Evolutionary conservation across 2,797 vertebrate genomes (phyloP).

Genomic region (Buphagus erythrorhynchus): DNA sequence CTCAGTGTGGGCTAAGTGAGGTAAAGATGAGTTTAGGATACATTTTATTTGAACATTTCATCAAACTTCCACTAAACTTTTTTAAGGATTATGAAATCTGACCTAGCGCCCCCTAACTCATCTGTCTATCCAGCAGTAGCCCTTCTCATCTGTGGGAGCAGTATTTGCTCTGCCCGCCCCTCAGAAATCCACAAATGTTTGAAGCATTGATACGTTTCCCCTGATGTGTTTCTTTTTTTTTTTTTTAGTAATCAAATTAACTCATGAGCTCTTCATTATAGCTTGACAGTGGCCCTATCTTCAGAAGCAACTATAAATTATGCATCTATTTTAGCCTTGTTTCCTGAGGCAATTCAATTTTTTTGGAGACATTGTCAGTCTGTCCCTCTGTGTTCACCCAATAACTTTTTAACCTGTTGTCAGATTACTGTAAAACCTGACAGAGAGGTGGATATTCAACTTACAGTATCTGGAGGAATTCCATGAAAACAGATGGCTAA

Average conservation of each 20-base stretch:
- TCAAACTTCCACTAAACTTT: background rate
- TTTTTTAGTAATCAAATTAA: background rate
- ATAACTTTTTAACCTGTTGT: background rate
- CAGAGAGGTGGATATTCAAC: background rate
- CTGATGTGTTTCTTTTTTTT: no score
- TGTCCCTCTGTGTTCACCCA: background rate
- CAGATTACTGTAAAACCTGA: background rate
- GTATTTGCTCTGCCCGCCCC: background rate
- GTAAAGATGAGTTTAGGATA: background rate
- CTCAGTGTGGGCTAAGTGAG: background rate
- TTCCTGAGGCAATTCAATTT: background rate
- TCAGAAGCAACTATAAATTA: background rate
- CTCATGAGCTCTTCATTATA: background rate
- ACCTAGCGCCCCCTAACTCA: background rate
- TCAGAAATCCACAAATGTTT: background rate
- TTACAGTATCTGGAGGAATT: background rate
- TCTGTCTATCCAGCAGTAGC: background rate
- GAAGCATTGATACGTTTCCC: background rate
- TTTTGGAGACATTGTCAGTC: background rate
- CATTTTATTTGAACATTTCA: background rate
- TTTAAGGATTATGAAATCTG: background rate
- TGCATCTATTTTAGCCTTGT: background rate
- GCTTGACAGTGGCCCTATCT: background rate
- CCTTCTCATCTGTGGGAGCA: background rate
- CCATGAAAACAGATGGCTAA: slow-evolving; percentile 12